A percentile compares a stretch with the other conserved stretches of the same genome.
phyloP scores from a whole-genome alignment of 2,888 invertebrate species.

The Rotaria magnacalcarata region DNA sequence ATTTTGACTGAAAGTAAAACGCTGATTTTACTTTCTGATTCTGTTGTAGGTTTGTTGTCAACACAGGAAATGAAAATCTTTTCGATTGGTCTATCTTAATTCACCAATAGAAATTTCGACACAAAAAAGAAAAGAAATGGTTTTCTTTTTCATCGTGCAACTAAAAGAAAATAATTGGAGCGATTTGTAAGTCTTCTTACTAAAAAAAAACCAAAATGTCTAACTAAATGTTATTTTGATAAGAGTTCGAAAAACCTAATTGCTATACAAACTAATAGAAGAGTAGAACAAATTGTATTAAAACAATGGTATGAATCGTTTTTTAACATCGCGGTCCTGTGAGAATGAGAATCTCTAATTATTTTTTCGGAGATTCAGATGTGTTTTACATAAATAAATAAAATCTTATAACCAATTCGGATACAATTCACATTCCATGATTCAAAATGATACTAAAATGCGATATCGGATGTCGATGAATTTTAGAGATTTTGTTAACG shows the following conservation, averaged over 20 bases:
- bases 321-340: neutral
- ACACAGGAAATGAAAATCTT: neutral
- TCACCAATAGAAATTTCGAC: neutral
- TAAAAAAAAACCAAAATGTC: slow-evolving; percentile 75
- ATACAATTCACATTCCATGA: neutral
- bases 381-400: slow-evolving; percentile 62
- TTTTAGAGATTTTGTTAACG: slow-evolving; percentile 76
- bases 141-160: no score
- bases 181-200: slow-evolving; percentile 96
- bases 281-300: slow-evolving; percentile 90
- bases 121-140: no score
- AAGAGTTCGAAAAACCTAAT: slow-evolving; percentile 97
- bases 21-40: no score
- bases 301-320: slow-evolving; percentile 77
- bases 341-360: slow-evolving; percentile 25
- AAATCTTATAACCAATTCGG: neutral
- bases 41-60: no score
- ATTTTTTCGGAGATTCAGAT: slow-evolving; percentile 47
- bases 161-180: slow-evolving; percentile 77
- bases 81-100: neutral
- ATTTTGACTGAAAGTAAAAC: no score
- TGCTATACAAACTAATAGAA: slow-evolving; percentile 95
- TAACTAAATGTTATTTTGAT: slow-evolving; percentile 87
- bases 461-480: no score
- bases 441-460: neutral